Evolutionary conservation across 92 coral and sea anemone genomes (phyloP), one percentile per base, ranked within the genome.

Genomic region (Palythoa grandis): DNA sequence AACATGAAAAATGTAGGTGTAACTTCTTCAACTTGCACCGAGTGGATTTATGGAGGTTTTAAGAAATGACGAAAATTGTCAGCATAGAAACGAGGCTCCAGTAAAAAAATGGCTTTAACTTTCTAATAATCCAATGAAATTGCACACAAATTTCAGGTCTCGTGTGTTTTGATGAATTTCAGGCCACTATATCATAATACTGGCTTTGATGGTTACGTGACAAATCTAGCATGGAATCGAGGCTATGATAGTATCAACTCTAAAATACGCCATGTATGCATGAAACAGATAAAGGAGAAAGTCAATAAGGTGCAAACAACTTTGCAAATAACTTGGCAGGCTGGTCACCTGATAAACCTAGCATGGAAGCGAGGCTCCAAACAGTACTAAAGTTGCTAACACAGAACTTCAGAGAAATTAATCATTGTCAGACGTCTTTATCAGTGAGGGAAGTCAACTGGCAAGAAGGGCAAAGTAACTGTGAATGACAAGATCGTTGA

Each of bases 221-320:
- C 35, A 29, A 29, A 29, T 29, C 35, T 29, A 29, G 35, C 35
- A 0, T 29, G 35, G 35, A 29, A 29, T 0, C 35, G 35, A 29
- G 35, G 35, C 35, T 29, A 29, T 29, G 35, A 29, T 29, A 29
- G 75, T 37, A 71, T 39, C 76, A 72, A 37, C 76, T 72, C 22
- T 72, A 70, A 37, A 72, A 72, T 72, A 54, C 76, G 12, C 52
- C 53, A 6, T 72, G 43, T 68, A 24, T 68, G 2, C 12, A 72
- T 72, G 73, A 24, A 68, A 68, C 73, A 43, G 20, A 68, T 68
- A 68, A 68, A 68, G 73, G 13, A 68, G 29, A 68, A 8, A 25
- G 73, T 68, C 47, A 22, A 22, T 68, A 25, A 25, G 39, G 47
- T 68, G 47, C 73, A 68, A 68, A 23, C 3, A 35, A 68, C 73